Evolutionary conservation across 2,113 vertebrate species (phyloP).

Genomic region (Azemiops feae): DNA sequence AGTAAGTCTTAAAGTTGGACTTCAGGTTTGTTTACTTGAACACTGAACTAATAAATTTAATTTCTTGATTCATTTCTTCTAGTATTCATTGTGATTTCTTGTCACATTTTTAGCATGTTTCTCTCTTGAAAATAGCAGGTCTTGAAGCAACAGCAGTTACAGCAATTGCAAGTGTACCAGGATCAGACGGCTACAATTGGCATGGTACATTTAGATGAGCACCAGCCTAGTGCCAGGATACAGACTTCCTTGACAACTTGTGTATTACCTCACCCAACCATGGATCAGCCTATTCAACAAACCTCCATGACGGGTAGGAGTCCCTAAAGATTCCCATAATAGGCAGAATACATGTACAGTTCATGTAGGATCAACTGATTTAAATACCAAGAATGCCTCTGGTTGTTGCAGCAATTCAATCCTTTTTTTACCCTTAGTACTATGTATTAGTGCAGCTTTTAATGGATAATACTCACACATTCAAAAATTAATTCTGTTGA

Average conservation of each 20-base stretch:
- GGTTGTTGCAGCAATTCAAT: conserved; percentile 69
- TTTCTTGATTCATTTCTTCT: conserved; percentile 74
- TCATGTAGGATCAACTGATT: conserved; percentile 83
- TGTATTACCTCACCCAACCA: conserved; percentile 67
- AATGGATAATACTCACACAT: conserved; percentile 76
- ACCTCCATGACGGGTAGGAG: conserved; percentile 76
- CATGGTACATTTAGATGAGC: conserved; percentile 77
- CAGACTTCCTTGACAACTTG: conserved; percentile 69
- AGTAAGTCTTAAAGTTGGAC: conserved; percentile 50
- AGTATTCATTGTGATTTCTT: conserved; percentile 63
- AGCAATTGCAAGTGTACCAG: conserved; percentile 68
- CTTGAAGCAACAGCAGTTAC: conserved; percentile 62
- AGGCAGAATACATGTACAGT: conserved; percentile 74
- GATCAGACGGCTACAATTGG: conserved; percentile 71
- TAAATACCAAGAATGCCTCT: conserved; percentile 82
- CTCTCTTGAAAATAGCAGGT: conserved; percentile 73
- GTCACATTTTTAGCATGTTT: conserved; percentile 75
- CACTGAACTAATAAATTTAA: conserved; percentile 78
- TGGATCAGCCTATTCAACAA: conserved; percentile 72
- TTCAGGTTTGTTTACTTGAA: conserved; percentile 70
- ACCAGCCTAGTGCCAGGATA: conserved; percentile 65
- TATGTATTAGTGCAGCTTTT: conserved; percentile 67
- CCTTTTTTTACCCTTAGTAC: conserved; percentile 60
- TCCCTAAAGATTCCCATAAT: conserved; percentile 73
- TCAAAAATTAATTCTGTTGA: conserved; percentile 72